These are phyloP conservation scores for Lethenteron camtschaticum DNA, from an alignment of 2,113 vertebrate species.

Conservation along the genomic window DNA sequence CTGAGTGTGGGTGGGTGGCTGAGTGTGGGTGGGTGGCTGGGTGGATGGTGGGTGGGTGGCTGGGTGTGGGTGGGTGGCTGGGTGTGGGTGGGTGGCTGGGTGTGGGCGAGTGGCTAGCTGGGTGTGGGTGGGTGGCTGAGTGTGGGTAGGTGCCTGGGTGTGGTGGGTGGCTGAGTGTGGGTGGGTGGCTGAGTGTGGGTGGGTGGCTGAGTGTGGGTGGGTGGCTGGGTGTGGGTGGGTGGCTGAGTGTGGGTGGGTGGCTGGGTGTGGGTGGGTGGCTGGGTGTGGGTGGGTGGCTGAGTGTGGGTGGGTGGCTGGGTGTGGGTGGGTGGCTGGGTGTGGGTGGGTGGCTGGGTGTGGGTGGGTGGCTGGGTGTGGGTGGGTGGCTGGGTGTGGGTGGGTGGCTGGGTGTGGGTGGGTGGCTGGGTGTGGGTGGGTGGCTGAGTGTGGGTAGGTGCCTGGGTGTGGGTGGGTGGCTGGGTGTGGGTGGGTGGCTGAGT, in stretches of 20 bases:
- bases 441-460: neutral
- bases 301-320: neutral
- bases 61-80: neutral
- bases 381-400: neutral
- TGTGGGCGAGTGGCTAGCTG: no score
- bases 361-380: neutral
- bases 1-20: neutral
- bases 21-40: neutral
- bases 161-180: neutral
- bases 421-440: neutral
- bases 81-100: constrained; percentile 1
- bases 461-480: neutral
- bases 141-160: neutral
- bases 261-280: neutral
- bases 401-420: neutral
- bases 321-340: neutral
- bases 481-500: neutral
- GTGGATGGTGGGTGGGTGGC: neutral
- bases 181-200: neutral
- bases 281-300: neutral
- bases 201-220: neutral
- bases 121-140: neutral
- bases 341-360: neutral
- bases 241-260: neutral
- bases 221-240: neutral